Evolutionary conservation across 2,113 vertebrate genomes (phyloP).

Genomic region (Entelurus aequoreus): DNA sequence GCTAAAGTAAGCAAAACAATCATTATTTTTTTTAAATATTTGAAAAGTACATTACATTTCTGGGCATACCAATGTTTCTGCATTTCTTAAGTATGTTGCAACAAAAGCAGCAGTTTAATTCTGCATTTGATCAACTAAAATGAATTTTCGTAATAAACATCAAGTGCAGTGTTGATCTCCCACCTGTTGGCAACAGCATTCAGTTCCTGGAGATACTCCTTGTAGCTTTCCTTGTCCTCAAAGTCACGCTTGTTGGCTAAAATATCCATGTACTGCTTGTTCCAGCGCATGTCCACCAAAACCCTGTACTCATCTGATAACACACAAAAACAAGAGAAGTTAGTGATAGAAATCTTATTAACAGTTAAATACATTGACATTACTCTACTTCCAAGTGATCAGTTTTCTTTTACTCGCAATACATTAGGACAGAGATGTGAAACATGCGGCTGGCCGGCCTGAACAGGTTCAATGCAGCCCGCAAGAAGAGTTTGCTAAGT

Average conservation of each 20-base stretch:
- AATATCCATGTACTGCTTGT: constrained; percentile 90
- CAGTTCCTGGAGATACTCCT: constrained; percentile 80
- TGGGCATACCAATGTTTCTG: no score
- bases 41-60: no score
- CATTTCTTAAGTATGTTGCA: no score
- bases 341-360: neutral
- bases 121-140: neutral
- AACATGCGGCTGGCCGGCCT: no score
- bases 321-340: neutral
- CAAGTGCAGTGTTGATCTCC: neutral
- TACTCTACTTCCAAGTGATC: no score
- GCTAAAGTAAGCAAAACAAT: no score
- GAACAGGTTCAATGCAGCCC: no score
- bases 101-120: neutral
- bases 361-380: neutral
- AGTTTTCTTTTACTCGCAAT: no score
- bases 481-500: no score
- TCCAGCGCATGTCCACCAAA: constrained; percentile 92
- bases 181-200: constrained; percentile 88
- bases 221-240: constrained; percentile 80
- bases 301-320: constrained; percentile 84
- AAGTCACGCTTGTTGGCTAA: constrained; percentile 84
- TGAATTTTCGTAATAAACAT: no score
- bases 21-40: no score
- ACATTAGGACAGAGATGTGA: no score